These are phyloP conservation scores for Stenoptilia bipunctidactyla DNA, from an alignment of 2,888 invertebrate genomes.

Conservation along the genomic window DNA sequence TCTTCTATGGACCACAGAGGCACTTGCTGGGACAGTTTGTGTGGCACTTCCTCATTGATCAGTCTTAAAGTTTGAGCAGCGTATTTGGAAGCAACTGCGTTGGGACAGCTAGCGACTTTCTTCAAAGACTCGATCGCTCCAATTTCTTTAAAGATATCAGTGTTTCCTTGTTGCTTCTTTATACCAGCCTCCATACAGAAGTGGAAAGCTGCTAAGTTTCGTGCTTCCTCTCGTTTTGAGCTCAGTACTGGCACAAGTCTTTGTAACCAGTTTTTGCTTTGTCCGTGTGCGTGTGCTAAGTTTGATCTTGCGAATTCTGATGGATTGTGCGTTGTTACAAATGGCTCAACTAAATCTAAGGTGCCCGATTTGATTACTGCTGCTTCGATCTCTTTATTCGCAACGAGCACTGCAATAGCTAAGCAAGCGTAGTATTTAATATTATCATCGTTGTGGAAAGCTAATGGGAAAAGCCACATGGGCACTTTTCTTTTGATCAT, in stretches of 20 bases:
- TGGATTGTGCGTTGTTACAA: conserved; percentile 94
- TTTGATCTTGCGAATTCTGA: conserved; percentile 94
- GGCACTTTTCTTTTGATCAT: conserved; percentile 96
- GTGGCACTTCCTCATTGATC: conserved; percentile 97
- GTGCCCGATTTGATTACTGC: conserved; percentile 97
- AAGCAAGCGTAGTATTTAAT: conserved; percentile 98
- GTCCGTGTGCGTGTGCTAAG: conserved; percentile 93
- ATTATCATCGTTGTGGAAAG: conserved; percentile 96
- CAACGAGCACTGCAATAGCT: conserved; percentile 95
- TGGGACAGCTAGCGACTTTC: conserved; percentile 96
- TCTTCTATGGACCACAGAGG: conserved; percentile 98
- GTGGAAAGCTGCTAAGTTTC: conserved; percentile 97
- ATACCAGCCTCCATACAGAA: conserved; percentile 99
- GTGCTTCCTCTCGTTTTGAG: conserved; percentile 95
- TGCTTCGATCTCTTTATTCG: conserved; percentile 98
- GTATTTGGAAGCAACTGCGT: conserved; percentile 97
- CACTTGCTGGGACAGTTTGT: conserved; percentile 97
- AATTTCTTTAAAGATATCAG: conserved; percentile 92
- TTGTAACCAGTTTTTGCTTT: conserved; percentile 95
- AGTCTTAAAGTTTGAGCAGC: conserved; percentile 92
- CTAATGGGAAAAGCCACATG: conserved; percentile 97
- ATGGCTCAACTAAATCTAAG: conserved; percentile 95
- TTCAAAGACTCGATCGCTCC: conserved; percentile 96
- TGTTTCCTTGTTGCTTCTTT: conserved; percentile 93
- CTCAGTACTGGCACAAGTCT: conserved; percentile 93